Base-by-base conservation (phyloP, 1,140 invertebrate genomes). In the Drosophila nasuta region DNA sequence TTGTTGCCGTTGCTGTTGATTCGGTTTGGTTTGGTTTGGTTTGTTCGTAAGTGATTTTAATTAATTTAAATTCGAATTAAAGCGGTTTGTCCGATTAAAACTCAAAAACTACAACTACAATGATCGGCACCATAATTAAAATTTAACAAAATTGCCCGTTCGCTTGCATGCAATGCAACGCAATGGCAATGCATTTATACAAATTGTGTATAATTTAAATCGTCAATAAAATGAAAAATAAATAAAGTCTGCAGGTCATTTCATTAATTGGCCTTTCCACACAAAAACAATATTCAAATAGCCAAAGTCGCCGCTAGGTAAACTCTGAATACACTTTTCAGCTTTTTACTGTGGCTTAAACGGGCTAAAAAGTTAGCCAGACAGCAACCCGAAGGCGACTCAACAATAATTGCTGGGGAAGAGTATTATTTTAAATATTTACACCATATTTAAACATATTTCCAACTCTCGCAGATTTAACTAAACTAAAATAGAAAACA, bases 1-100 rank as follows among this genome's bases (percentile, higher is more conserved):
- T 59, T 75, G 68, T 75, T 69, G 58, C 70, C 79, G 28, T 10
- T 58, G 10, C 17, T 70, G 46, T 69, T 72, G 59, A 64, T 63
- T 62, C 69, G 68, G 17, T 77, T 73, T 57, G 81, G 60, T 63
- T 68, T 68, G 76, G 38, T 64, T 73, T 69, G 69, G 76, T 75
- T 62, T 57, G 77, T 64, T 75, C 63, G 85, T 75, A 88, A 88
- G 78, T 89, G 85, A 88, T 88, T 88, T 88, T 88, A 88, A 88
- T 88, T 88, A 88, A 88, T 88, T 88, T 88, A 88, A 89, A 88
- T 85, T 64, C 77, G 85, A 85, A 89, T 88, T 88, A 88, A 88
- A 88, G 85, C 69, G 85, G 62, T 85, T 89, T 66, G 79, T 60
- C 64, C 81, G 80, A 80, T 88, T 83, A 88, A 80, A 81, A 88